These are phyloP conservation scores for Syrista parreyssii DNA, from an alignment of 2,888 invertebrate genomes.

Conservation along the genomic window DNA sequence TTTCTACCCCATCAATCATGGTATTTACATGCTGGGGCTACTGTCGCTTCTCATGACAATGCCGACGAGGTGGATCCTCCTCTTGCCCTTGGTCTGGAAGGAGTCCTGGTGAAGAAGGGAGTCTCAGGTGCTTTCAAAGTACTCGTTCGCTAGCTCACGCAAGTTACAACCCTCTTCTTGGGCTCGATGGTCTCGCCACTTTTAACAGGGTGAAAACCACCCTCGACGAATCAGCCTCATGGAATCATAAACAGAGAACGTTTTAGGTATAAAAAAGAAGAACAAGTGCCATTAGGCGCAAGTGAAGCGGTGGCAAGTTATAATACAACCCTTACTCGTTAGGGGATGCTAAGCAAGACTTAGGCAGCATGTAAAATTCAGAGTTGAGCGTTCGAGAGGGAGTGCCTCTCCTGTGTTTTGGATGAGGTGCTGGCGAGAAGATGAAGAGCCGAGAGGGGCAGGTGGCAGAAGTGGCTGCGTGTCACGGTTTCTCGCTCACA, in stretches of 20 bases:
- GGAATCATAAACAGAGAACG: background rate
- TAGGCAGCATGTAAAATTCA: background rate
- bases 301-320: background rate
- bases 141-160: background rate
- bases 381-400: background rate
- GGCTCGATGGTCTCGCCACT: background rate
- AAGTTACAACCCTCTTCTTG: background rate
- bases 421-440: background rate
- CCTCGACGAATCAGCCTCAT: background rate
- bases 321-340: background rate
- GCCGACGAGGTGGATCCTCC: background rate
- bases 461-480: background rate
- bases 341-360: background rate
- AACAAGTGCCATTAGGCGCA: background rate
- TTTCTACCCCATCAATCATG: constrained; percentile 56
- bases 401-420: background rate
- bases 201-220: background rate
- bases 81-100: background rate
- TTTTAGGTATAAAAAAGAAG: background rate
- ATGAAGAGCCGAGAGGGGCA: too few relatives aligned
- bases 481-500: background rate
- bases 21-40: constrained; percentile 45
- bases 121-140: constrained; percentile 1
- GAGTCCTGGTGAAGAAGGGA: background rate
- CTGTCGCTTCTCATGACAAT: background rate